Evolutionary conservation across 2,113 vertebrate genomes (phyloP).

Genomic region (human (Homo sapiens)): GRCh38 chr9:13435001-13435500

Average conservation of each 20-base stretch:
- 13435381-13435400: neutral
- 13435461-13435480: neutral
- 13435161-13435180: neutral
- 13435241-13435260: neutral
- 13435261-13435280: neutral
- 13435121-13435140: neutral
- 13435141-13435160: neutral
- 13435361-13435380: neutral
- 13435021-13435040: conserved; percentile 66
- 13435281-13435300: neutral
- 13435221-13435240: neutral
- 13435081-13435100: conserved; percentile 46
- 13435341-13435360: neutral
- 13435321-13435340: neutral
- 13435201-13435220: neutral
- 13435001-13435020: conserved; percentile 49
- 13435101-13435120: neutral
- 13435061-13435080: neutral
- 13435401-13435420: neutral
- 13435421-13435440: conserved; percentile 5
- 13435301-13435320: neutral
- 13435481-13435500: conserved; percentile 19
- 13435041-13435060: conserved; percentile 47
- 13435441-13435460: neutral
- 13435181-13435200: too few relatives aligned